Conservation (phyloP, 1,140 invertebrate species). For the Lerema accius region DNA sequence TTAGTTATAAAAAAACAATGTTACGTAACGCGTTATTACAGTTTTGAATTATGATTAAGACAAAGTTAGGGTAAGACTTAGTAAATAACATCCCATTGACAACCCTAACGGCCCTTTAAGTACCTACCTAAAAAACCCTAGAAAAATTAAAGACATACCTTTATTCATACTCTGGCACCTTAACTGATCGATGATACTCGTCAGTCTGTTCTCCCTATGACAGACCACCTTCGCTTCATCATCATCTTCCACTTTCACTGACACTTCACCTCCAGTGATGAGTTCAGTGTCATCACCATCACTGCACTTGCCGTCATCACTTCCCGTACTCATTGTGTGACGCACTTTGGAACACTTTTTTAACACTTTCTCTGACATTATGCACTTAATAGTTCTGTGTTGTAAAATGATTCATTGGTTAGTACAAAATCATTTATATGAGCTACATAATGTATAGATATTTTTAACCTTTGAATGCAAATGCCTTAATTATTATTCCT, state of each 20-base stretch:
- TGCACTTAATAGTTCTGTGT: too few relatives aligned
- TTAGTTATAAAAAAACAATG: too few relatives aligned
- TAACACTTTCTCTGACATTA: slow-evolving; percentile 29
- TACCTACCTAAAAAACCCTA: background rate
- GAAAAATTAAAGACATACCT: slow-evolving; percentile 53
- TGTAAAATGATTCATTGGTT: too few relatives aligned
- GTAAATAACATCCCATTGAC: too few relatives aligned
- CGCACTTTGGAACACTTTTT: slow-evolving; percentile 28
- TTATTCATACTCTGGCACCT: slow-evolving; percentile 70
- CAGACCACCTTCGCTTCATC: slow-evolving; percentile 47
- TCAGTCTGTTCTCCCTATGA: slow-evolving; percentile 69
- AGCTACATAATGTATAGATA: too few relatives aligned
- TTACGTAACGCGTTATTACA: too few relatives aligned
- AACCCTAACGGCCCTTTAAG: too few relatives aligned
- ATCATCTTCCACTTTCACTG: slow-evolving; percentile 57
- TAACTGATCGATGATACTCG: slow-evolving; percentile 77
- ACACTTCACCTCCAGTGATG: slow-evolving; percentile 59
- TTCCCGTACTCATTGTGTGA: slow-evolving; percentile 24
- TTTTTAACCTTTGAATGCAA: too few relatives aligned
- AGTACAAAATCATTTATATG: too few relatives aligned
- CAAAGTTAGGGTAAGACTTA: too few relatives aligned
- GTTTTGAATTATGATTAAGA: too few relatives aligned
- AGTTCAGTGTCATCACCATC: slow-evolving; percentile 41
- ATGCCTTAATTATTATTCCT: too few relatives aligned
- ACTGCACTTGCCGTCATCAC: slow-evolving; percentile 42